phyloP scores from a whole-genome alignment of 2,888 invertebrate genomes.

The Crioceris asparagi region DNA sequence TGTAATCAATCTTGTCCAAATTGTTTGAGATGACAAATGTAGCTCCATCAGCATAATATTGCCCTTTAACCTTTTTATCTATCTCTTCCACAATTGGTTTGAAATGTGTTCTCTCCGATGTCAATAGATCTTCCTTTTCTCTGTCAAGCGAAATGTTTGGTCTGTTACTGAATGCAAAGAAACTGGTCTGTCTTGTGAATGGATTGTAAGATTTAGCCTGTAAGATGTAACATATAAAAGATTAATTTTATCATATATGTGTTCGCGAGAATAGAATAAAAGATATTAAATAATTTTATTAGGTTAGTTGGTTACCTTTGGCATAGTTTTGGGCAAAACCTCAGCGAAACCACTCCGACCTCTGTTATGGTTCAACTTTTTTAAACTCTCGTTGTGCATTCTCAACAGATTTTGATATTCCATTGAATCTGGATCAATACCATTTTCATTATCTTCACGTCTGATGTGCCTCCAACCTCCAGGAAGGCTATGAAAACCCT shows the following conservation, averaged over 20 bases:
- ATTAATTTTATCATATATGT: no score
- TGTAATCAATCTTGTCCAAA: constrained; percentile 49
- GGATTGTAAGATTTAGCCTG: constrained; percentile 11
- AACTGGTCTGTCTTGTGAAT: constrained; percentile 9
- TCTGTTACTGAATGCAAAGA: constrained; percentile 9
- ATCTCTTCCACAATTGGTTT: constrained; percentile 52
- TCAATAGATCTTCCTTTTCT: constrained; percentile 60
- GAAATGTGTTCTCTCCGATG: constrained; percentile 57
- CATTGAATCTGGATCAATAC: no score
- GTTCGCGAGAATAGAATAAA: neutral
- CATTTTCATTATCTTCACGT: neutral
- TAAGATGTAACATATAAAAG: no score
- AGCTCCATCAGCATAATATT: constrained; percentile 58
- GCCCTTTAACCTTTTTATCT: constrained; percentile 37
- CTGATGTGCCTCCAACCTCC: constrained; percentile 14
- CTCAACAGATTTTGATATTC: constrained; percentile 18
- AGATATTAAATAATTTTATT: neutral
- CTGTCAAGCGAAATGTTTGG: no score
- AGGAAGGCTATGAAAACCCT: constrained; percentile 9
- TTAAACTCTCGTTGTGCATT: constrained; percentile 31
- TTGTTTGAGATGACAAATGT: constrained; percentile 57
- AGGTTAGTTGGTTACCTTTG: neutral
- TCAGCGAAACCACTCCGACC: constrained; percentile 52
- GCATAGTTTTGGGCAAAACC: constrained; percentile 38
- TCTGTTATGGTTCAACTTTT: constrained; percentile 51